Conservation (phyloP, 1,140 invertebrate species). For the Drosophila sulfurigaster region DNA sequence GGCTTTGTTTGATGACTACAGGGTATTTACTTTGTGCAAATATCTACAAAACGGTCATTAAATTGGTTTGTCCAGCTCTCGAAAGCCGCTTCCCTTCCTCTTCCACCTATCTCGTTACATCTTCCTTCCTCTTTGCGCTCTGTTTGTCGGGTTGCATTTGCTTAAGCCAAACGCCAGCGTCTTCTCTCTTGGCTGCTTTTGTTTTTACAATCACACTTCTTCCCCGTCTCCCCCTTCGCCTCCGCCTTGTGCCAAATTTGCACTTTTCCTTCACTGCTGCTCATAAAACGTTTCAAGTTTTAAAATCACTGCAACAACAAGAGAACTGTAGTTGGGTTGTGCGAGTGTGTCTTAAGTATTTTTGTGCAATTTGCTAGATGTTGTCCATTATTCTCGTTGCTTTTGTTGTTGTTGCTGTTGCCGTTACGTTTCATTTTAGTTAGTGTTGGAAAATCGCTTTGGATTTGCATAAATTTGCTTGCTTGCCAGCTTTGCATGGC, state of each 20-base stretch:
- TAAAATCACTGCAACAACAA: constrained; percentile 74
- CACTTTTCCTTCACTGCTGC: constrained; percentile 7
- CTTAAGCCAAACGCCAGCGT: constrained; percentile 71
- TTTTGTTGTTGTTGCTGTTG: constrained; percentile 18
- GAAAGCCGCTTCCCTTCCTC: neutral
- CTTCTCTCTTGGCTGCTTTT: constrained; percentile 62
- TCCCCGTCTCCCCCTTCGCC: neutral
- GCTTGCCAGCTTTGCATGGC: constrained; percentile 61
- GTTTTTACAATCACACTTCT: constrained; percentile 45
- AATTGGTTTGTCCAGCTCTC: constrained; percentile 60
- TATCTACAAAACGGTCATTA: constrained; percentile 65
- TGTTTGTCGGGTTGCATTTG: constrained; percentile 59
- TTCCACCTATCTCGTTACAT: neutral
- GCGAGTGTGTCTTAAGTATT: constrained; percentile 71
- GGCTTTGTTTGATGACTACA: neutral
- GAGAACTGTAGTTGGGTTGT: constrained; percentile 39
- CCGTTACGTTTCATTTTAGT: constrained; percentile 70
- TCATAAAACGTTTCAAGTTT: constrained; percentile 63
- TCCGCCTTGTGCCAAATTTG: neutral
- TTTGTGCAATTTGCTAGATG: constrained; percentile 75
- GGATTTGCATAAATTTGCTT: constrained; percentile 82
- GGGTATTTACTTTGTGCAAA: constrained; percentile 28
- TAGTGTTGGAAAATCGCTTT: constrained; percentile 82
- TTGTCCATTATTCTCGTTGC: constrained; percentile 20
- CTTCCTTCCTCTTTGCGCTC: neutral